These are phyloP conservation scores for Mycetomoellerius zeteki DNA, from an alignment of 1,140 invertebrate genomes.

Conservation along the genomic window DNA sequence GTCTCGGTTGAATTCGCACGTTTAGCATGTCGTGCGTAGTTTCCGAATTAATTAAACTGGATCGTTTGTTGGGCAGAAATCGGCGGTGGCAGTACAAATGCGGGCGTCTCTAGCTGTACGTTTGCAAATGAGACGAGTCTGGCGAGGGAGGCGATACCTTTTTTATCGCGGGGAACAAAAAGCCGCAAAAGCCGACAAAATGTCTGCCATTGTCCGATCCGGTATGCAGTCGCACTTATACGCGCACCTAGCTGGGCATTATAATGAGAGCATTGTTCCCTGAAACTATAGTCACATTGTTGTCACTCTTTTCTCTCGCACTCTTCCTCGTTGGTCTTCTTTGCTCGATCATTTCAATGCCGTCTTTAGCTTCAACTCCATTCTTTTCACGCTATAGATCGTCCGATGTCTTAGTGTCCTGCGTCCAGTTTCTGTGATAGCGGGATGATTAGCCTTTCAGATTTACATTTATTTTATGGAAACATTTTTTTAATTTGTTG, in stretches of 20 bases:
- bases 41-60: conserved; percentile 54
- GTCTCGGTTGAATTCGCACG: background rate
- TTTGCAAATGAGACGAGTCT: conserved; percentile 55
- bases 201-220: conserved; percentile 76
- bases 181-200: conserved; percentile 74
- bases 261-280: conserved; percentile 86
- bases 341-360: conserved; percentile 22
- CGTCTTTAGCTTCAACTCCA: conserved; percentile 36
- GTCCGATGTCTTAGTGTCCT: conserved; percentile 13
- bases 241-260: conserved; percentile 78
- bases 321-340: conserved; percentile 7
- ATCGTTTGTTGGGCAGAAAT: conserved; percentile 1
- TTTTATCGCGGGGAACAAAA: conserved; percentile 76
- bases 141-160: conserved; percentile 69
- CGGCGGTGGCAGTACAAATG: background rate
- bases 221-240: conserved; percentile 67
- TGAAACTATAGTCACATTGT: conserved; percentile 85
- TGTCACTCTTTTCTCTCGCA: conserved; percentile 75
- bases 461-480: background rate
- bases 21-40: background rate
- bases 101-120: background rate
- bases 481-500: background rate
- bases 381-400: conserved; percentile 33
- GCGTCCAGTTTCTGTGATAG: conserved; percentile 16
- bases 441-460: background rate